Conservation (phyloP, 2,888 invertebrate species). For the Eubasilissa splendida region DNA sequence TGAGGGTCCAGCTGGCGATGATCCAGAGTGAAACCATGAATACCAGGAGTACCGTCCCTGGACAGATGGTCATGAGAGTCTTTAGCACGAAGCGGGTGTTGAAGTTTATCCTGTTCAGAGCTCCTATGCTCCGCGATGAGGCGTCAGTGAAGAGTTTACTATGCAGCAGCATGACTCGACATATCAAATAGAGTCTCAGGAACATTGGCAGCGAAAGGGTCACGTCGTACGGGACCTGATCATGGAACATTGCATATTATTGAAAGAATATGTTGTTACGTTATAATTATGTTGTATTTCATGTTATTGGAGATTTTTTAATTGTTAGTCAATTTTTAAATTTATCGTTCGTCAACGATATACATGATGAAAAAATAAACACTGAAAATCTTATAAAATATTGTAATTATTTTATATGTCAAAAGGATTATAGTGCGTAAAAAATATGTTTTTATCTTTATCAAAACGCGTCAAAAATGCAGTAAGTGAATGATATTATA, state of each 20-base stretch:
- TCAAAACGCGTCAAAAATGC: too few species aligned
- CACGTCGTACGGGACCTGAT: constrained; percentile 93
- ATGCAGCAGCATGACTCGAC: constrained; percentile 99
- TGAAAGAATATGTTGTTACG: too few species aligned
- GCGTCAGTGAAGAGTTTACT: constrained; percentile 99
- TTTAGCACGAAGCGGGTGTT: constrained; percentile 92
- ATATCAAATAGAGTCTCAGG: constrained; percentile 98
- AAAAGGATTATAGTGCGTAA: too few species aligned
- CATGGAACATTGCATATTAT: not conserved
- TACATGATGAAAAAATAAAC: too few species aligned
- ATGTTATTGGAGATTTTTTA: too few species aligned
- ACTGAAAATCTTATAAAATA: too few species aligned
- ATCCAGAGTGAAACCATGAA: constrained; percentile 99
- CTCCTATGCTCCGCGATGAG: constrained; percentile 97
- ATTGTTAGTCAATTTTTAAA: too few species aligned
- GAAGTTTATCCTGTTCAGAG: constrained; percentile 98
- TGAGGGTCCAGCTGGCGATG: constrained; percentile 98
- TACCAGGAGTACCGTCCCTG: constrained; percentile 96
- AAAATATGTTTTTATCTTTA: too few species aligned
- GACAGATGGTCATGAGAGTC: constrained; percentile 99
- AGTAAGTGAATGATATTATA: too few species aligned
- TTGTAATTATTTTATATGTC: too few species aligned
- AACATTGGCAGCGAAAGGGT: constrained; percentile 99
- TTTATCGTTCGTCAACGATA: too few species aligned
- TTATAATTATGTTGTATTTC: too few species aligned